Conservation (phyloP, 2,797 vertebrate genomes). For the Enteromius radiatus region DNA sequence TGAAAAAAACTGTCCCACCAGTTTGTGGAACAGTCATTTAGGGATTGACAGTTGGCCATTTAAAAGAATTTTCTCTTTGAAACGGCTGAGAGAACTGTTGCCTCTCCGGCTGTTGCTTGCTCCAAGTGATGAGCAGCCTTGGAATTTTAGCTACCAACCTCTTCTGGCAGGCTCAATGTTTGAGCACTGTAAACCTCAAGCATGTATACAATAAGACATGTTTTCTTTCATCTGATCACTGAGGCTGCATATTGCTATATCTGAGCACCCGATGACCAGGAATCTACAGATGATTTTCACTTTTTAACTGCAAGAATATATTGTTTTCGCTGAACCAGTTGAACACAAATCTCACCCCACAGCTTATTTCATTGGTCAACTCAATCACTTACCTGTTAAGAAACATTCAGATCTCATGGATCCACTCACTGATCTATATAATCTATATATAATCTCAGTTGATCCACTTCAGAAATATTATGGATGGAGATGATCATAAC, state of each 20-base stretch:
- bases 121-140: neutral
- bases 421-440: too few relatives aligned
- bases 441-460: too few relatives aligned
- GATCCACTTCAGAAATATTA: neutral
- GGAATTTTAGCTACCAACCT: neutral
- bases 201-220: neutral
- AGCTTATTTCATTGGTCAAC: neutral
- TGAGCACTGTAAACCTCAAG: neutral
- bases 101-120: neutral
- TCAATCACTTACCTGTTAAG: neutral
- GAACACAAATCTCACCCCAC: neutral
- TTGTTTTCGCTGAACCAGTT: neutral
- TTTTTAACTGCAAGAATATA: neutral
- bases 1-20: neutral
- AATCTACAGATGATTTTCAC: neutral
- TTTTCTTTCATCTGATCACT: constrained; percentile 4
- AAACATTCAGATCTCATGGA: neutral
- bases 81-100: neutral
- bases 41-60: neutral
- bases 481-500: neutral
- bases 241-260: neutral
- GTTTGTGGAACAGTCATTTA: neutral
- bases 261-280: neutral
- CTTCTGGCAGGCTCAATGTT: neutral
- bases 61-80: constrained; percentile 9